These are phyloP conservation scores for Melanophora roralis DNA, from an alignment of 2,888 invertebrate species.

Conservation along the genomic window DNA sequence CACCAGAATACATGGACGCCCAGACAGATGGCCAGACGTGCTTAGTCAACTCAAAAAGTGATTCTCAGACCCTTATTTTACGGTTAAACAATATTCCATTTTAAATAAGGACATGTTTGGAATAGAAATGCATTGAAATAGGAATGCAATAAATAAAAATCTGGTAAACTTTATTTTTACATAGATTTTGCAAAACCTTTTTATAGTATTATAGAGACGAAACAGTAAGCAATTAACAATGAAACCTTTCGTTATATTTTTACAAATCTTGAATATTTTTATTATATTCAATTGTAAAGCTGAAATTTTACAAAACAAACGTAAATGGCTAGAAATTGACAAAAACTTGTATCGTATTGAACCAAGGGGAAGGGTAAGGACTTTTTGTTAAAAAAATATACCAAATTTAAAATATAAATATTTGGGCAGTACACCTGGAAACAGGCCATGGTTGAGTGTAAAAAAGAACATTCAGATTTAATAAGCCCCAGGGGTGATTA, in stretches of 20 bases:
- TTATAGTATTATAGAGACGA: no score
- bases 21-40: no score
- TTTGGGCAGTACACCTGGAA: constrained; percentile 40
- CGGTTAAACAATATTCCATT: no score
- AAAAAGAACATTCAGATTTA: constrained; percentile 16
- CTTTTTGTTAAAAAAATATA: background rate
- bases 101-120: no score
- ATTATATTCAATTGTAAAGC: background rate
- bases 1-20: no score
- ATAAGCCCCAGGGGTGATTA: constrained; percentile 8
- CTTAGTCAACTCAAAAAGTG: no score
- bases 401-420: background rate
- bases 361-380: background rate
- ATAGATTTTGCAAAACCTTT: no score
- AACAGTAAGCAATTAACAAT: constrained; percentile 6
- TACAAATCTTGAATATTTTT: background rate
- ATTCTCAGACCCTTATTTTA: no score
- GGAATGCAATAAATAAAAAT: no score
- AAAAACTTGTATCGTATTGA: constrained; percentile 23
- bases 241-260: constrained; percentile 8
- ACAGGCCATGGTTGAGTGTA: constrained; percentile 18
- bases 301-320: background rate
- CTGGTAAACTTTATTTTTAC: no score
- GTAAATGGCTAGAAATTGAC: constrained; percentile 27
- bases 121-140: no score